Base-by-base conservation (phyloP, 2,113 vertebrate species). In the Isichthys henryi region DNA sequence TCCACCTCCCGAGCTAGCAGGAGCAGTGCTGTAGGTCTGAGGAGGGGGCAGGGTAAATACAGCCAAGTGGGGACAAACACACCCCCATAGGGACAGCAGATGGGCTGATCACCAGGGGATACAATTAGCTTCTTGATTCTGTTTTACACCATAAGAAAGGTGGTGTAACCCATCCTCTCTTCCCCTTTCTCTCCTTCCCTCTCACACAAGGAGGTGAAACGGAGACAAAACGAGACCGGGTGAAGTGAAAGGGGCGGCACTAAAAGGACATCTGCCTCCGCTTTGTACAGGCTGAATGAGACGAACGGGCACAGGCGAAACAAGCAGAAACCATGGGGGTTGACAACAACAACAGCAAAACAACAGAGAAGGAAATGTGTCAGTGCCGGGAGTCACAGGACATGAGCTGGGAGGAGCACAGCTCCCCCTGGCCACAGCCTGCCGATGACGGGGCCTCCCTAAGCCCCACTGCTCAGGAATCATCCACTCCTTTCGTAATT, bases 61-160 rank as follows among this genome's bases (percentile, higher is more conserved):
- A 87, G 86, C 83, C 89, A 89, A 31, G 31, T 50, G 23, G 84
- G 85, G 85, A 87, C 85, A 87, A 87, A 56, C 85, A 87, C 85
- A 39, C 49, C 85, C 53, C 89, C 66, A 45, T 46, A 15, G 62
- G 62, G 74, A 83, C 66, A 48, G 77, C 89, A 88, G 89, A 90
- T 90, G 86, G 89, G 31, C 86, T 58, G 27, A 58, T 88, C 77
- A 56, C 89, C 70, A 88, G 46, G 86, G 66, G 43, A 90, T 62
- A 90, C 86, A 90, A 88, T 90, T 90, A 88, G 49, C 27, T 86
- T 82, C 62, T 77, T 80, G 86, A 88, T 88, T 83, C 86, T 90
- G 86, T 83, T 58, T 56, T 56, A 35, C 74, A 39, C 31, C 50
- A 82, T 88, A 19, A 74, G 80, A 90, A 90, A 62, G 70, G 27